Conservation (phyloP, 2,888 invertebrate genomes). For the Tipula lateralis region DNA sequence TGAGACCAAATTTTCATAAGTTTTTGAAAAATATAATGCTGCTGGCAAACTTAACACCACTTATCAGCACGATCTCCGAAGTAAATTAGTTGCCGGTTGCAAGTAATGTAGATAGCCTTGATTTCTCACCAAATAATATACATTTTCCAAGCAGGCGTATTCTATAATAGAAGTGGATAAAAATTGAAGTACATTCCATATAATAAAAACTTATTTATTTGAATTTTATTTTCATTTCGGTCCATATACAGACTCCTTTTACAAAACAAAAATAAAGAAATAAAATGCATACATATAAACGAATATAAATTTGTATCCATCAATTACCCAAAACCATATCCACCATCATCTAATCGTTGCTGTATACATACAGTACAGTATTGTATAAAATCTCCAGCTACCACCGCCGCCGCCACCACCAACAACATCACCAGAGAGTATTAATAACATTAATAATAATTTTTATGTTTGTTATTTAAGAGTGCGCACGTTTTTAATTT, state of each 20-base stretch:
- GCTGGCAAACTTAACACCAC: no score
- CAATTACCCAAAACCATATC: not conserved
- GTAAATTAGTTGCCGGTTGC: no score
- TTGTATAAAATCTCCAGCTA: not conserved
- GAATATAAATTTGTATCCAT: not conserved
- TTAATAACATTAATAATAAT: slow-evolving; percentile 24
- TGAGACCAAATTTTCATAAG: no score
- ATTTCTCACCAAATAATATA: no score
- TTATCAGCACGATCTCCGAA: no score
- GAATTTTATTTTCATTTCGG: not conserved
- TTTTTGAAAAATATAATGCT: no score
- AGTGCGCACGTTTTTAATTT: slow-evolving; percentile 24
- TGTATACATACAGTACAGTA: not conserved
- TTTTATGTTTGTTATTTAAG: slow-evolving; percentile 24
- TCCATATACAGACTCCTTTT: not conserved
- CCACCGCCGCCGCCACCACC: not conserved
- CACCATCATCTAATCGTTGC: not conserved
- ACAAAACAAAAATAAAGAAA: not conserved
- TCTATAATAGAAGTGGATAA: not conserved
- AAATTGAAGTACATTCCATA: not conserved
- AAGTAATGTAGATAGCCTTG: no score
- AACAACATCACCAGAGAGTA: slow-evolving; percentile 2
- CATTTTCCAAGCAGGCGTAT: no score
- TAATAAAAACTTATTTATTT: not conserved
- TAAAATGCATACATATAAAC: slow-evolving; percentile 12